These are phyloP conservation scores for Aphaenogaster ashmeadi DNA, from an alignment of 1,140 invertebrate species.

Conservation along the genomic window DNA sequence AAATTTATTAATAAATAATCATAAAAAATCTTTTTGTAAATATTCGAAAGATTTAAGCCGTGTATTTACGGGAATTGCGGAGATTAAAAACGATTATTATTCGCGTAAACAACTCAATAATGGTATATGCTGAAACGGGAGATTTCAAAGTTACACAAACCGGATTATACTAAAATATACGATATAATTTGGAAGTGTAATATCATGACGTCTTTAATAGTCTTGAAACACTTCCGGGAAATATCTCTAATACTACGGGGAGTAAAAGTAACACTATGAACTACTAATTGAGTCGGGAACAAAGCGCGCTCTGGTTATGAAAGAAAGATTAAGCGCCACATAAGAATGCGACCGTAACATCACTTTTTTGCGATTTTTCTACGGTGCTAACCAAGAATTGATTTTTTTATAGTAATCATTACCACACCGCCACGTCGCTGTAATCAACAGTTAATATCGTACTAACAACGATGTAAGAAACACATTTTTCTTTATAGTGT, in stretches of 20 bases:
- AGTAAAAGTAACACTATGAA: not conserved
- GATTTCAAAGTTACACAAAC: not conserved
- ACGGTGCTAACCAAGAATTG: not conserved
- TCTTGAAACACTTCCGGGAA: not conserved
- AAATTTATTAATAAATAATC: not conserved
- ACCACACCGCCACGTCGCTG: not conserved
- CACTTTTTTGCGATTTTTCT: not conserved
- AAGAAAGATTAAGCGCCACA: not conserved
- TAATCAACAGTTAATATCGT: not conserved
- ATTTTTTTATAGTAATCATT: constrained; percentile 7
- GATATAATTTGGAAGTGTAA: not conserved
- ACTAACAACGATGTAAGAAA: not conserved
- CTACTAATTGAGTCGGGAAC: constrained; percentile 13
- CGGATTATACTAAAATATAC: not conserved
- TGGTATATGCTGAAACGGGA: constrained; percentile 1
- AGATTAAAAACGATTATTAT: constrained; percentile 13
- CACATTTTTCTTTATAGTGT: not conserved
- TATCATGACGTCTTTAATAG: not conserved
- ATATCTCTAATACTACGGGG: not conserved
- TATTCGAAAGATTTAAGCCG: not conserved
- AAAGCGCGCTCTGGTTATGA: not conserved
- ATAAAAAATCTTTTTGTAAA: not conserved
- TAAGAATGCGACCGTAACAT: constrained; percentile 16
- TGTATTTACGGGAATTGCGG: not conserved
- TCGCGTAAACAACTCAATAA: not conserved